Evolutionary conservation across 2,888 invertebrate species (phyloP).

Genomic region (Malthinus seriepunctatus): DNA sequence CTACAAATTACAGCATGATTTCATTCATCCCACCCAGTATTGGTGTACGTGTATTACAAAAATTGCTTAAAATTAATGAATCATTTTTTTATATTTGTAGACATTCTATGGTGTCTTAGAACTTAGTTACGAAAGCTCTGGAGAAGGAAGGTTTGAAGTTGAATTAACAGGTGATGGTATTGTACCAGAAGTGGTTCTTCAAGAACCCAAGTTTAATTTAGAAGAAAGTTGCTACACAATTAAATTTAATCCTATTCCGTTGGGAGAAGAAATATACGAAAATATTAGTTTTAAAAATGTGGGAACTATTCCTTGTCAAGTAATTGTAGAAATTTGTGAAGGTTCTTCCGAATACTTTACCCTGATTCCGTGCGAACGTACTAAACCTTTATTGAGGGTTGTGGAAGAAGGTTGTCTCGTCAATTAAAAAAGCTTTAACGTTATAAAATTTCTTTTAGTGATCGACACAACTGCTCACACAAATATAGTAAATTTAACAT

Average conservation of each 20-base stretch:
- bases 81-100: slow-evolving; percentile 34
- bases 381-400: slow-evolving; percentile 15
- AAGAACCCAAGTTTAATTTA: slow-evolving; percentile 43
- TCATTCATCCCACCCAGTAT: slow-evolving; percentile 53
- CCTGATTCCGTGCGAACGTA: slow-evolving; percentile 21
- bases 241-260: slow-evolving; percentile 47
- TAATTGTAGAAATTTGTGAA: slow-evolving; percentile 49
- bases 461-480: slow-evolving; percentile 31
- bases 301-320: slow-evolving; percentile 50
- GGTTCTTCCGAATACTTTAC: slow-evolving; percentile 35
- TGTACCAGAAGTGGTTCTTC: slow-evolving; percentile 52
- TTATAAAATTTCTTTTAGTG: slow-evolving; percentile 13
- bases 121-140: slow-evolving; percentile 36
- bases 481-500: slow-evolving; percentile 41
- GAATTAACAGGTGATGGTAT: slow-evolving; percentile 52
- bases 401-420: slow-evolving; percentile 1
- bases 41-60: slow-evolving; percentile 41
- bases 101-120: slow-evolving; percentile 42
- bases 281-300: slow-evolving; percentile 50
- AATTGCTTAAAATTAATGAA: not conserved
- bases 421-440: too few species aligned
- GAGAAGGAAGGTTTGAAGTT: slow-evolving; percentile 38
- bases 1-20: slow-evolving; percentile 45
- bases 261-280: slow-evolving; percentile 37
- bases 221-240: slow-evolving; percentile 38